Percentiles rank a stretch among this genome's conserved stretches.
Conservation (phyloP, 1,140 invertebrate genomes). For the Leguminivora glycinivorella region DNA sequence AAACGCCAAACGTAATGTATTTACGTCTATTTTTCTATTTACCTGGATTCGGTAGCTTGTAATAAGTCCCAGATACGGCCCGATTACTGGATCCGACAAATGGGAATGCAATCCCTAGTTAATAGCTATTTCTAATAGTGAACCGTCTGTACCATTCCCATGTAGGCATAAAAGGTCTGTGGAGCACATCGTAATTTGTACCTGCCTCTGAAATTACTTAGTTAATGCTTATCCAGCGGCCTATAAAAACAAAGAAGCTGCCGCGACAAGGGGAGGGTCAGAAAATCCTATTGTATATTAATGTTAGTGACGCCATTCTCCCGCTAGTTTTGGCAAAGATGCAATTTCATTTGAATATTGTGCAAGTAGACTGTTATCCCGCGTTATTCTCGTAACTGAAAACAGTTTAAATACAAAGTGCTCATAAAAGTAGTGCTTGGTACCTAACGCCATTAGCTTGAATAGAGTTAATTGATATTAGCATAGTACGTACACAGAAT, state of each 20-base stretch:
- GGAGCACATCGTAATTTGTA: slow-evolving; percentile 43
- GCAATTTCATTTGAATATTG: slow-evolving; percentile 79
- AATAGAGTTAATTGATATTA: slow-evolving; percentile 47
- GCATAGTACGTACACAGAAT: neutral
- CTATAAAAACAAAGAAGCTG: slow-evolving; percentile 71
- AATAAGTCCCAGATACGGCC: too few relatives aligned
- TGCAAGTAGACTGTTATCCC: slow-evolving; percentile 71
- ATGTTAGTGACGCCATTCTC: slow-evolving; percentile 71
- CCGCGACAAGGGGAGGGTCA: slow-evolving; percentile 62
- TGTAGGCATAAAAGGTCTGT: slow-evolving; percentile 36
- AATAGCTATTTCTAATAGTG: slow-evolving; percentile 39
- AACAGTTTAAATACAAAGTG: slow-evolving; percentile 75
- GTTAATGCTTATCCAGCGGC: slow-evolving; percentile 62
- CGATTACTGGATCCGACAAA: too few relatives aligned
- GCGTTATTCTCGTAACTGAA: slow-evolving; percentile 63
- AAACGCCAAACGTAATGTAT: too few relatives aligned
- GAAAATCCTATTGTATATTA: slow-evolving; percentile 73
- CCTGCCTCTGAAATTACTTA: slow-evolving; percentile 55
- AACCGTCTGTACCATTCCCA: slow-evolving; percentile 29
- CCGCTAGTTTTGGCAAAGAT: slow-evolving; percentile 78
- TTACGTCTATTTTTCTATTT: too few relatives aligned
- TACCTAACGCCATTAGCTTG: slow-evolving; percentile 35
- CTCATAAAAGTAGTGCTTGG: slow-evolving; percentile 66
- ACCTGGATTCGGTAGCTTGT: too few relatives aligned
- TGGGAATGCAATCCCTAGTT: too few relatives aligned